Base-by-base conservation (phyloP, 1,140 invertebrate genomes). In the Parasteatoda tepidariorum region DNA sequence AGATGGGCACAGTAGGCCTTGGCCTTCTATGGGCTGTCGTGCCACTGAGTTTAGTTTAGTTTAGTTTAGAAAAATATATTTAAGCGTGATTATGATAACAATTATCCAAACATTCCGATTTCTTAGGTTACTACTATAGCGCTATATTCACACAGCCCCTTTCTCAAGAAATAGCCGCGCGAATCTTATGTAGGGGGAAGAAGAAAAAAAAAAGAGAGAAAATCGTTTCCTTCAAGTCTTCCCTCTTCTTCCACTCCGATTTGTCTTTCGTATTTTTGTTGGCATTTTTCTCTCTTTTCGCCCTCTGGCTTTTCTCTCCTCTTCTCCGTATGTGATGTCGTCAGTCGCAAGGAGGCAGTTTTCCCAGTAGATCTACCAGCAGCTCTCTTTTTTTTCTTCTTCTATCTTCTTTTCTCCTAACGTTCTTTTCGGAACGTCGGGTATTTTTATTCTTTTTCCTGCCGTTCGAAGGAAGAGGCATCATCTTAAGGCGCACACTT, bases 111-210 rank as follows among this genome's bases (percentile, higher is more conserved):
- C n/a, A n/a, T n/a, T n/a, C n/a, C n/a, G n/a, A n/a, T n/a, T n/a
- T n/a, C n/a, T n/a, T n/a, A n/a, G n/a, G n/a, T n/a, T n/a, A n/a
- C n/a, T n/a, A n/a, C n/a, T n/a, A n/a, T n/a, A n/a, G n/a, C n/a
- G n/a, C n/a, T n/a, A n/a, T n/a, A n/a, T n/a, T n/a, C n/a, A n/a
- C n/a, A n/a, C n/a, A n/a, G n/a, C n/a, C 28, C 38, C 26, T 71
- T 71, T 9, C 9, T 18, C 41, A 26, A 31, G 31, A 55, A 48
- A 74, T 74, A 57, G 71, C 54, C 57, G 18, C 38, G 55, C 30
- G 71, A 61, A 74, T 74, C 71, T 74, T 74, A n/a, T n/a, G n/a
- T 74, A 74, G 55, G 71, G 71, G 38, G 30, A 74, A 31, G 62
- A n/a, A n/a, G n/a, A n/a, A n/a, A n/a, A n/a, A n/a, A n/a, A n/a